phyloP scores from a whole-genome alignment of 2,888 invertebrate genomes.

The Lycaena phlaeas region DNA sequence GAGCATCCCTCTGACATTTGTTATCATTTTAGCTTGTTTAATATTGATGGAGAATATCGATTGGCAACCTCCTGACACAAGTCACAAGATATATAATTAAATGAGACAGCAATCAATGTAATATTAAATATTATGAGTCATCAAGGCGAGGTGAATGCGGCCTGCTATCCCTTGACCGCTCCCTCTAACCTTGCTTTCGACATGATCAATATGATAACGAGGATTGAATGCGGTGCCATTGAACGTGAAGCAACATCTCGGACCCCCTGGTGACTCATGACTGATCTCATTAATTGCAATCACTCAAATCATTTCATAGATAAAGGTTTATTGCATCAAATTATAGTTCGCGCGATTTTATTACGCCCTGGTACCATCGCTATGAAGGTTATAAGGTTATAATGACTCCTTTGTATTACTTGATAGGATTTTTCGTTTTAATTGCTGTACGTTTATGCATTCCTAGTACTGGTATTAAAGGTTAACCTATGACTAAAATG shows the following conservation, averaged over 20 bases:
- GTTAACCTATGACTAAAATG: too few species aligned
- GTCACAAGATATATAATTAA: too few species aligned
- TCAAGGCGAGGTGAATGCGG: constrained; percentile 47
- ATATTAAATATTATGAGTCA: constrained; percentile 48
- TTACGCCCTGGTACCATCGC: constrained; percentile 3
- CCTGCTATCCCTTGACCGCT: constrained; percentile 59
- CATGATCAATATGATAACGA: constrained; percentile 46
- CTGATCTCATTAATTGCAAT: constrained; percentile 23
- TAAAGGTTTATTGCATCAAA: constrained; percentile 16
- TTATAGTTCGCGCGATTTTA: constrained; percentile 13
- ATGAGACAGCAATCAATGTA: constrained; percentile 24
- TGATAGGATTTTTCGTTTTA: constrained; percentile 2
- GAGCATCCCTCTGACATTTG: too few species aligned
- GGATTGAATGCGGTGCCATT: constrained; percentile 28
- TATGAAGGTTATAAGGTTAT: constrained; percentile 8
- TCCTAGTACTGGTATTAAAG: neutral
- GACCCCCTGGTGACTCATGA: constrained; percentile 19
- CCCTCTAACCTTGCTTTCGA: constrained; percentile 64
- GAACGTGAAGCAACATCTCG: constrained; percentile 15
- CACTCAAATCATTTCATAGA: constrained; percentile 18
- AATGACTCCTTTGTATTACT: constrained; percentile 3
- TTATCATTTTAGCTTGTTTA: too few species aligned
- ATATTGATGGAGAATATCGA: too few species aligned
- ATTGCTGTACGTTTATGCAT: neutral
- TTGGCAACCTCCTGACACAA: too few species aligned